A percentile compares a stretch with the other conserved stretches of the same genome.
These are phyloP conservation scores for Ferdinandea cuprea DNA, from an alignment of 2,888 invertebrate genomes.

Conservation along the genomic window DNA sequence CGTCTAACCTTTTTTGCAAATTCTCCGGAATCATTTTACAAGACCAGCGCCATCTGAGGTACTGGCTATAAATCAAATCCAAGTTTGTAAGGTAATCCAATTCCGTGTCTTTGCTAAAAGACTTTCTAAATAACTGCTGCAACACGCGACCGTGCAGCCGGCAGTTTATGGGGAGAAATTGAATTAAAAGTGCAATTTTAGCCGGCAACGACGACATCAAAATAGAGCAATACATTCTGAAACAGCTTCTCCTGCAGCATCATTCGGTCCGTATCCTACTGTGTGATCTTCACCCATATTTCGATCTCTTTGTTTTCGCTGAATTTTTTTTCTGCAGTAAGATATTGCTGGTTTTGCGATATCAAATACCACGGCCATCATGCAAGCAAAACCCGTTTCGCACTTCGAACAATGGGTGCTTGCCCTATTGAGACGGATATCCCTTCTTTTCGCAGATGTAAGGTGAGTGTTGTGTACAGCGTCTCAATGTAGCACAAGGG, in stretches of 20 bases:
- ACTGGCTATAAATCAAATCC: slow-evolving; percentile 45
- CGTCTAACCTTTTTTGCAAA: background rate
- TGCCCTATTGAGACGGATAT: slow-evolving; percentile 11
- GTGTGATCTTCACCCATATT: slow-evolving; percentile 48
- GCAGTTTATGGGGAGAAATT: slow-evolving; percentile 50
- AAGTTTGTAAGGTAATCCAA: slow-evolving; percentile 33
- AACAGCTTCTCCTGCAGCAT: background rate
- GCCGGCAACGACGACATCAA: slow-evolving; percentile 34
- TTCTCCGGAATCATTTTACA: slow-evolving; percentile 24
- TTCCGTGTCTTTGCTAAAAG: slow-evolving; percentile 22
- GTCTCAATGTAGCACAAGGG: slow-evolving; percentile 1
- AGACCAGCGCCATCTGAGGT: slow-evolving; percentile 29
- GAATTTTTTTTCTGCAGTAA: background rate
- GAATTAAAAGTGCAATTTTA: slow-evolving; percentile 54
- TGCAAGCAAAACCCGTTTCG: slow-evolving; percentile 18
- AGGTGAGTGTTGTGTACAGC: background rate
- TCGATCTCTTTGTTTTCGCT: slow-evolving; percentile 23
- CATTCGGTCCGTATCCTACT: slow-evolving; percentile 33
- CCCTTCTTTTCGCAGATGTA: background rate
- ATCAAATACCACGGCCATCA: background rate
- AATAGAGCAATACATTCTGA: slow-evolving; percentile 23
- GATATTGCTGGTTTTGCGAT: background rate
- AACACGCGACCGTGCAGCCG: slow-evolving; percentile 34
- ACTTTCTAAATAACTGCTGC: slow-evolving; percentile 65
- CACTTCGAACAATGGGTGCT: slow-evolving; percentile 23